Evolutionary conservation across 2,888 invertebrate species (phyloP).

Genomic region (Dryococelus australis): DNA sequence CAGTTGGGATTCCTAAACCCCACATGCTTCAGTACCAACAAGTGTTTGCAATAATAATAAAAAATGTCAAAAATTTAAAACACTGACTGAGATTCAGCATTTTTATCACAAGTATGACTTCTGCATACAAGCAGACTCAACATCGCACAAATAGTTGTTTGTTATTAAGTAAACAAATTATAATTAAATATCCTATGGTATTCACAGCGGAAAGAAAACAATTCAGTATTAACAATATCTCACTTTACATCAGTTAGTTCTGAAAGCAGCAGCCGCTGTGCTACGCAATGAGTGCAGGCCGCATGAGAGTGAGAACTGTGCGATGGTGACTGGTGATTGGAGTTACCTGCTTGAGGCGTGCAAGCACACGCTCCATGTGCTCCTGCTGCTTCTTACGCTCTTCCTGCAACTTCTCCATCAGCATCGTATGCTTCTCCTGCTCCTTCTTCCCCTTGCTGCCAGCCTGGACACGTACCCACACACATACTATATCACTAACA

Average conservation of each 20-base stretch:
- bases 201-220: background rate
- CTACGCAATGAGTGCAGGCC: no score
- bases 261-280: no score
- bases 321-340: background rate
- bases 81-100: no score
- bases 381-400: slow-evolving; percentile 93
- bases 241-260: background rate
- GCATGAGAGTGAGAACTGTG: no score
- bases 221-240: background rate
- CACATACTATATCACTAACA: background rate
- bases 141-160: no score
- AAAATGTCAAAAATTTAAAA: no score
- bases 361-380: slow-evolving; percentile 88
- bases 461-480: slow-evolving; percentile 59
- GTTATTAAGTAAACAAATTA: no score
- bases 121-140: no score
- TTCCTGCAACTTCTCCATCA: slow-evolving; percentile 92
- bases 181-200: background rate
- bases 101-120: no score
- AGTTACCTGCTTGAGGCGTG: slow-evolving; percentile 60
- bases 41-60: no score
- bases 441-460: slow-evolving; percentile 92
- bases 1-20: no score
- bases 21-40: no score
- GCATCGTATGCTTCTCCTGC: slow-evolving; percentile 84